Evolutionary conservation across 1,140 invertebrate genomes (phyloP).

Genomic region (Psilanteris sp.): DNA sequence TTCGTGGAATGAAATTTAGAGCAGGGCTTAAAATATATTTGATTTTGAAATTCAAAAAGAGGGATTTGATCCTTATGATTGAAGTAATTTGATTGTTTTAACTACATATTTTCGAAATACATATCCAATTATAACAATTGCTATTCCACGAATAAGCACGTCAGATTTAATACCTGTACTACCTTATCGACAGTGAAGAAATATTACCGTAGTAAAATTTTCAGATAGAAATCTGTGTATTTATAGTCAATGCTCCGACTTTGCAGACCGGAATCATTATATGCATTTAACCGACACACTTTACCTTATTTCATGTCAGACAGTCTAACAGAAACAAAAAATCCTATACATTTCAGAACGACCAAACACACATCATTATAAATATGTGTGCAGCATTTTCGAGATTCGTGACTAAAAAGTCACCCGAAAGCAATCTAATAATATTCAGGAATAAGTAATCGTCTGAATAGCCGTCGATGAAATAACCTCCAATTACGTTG

Average conservation of each 20-base stretch:
- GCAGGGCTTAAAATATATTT: too few species aligned
- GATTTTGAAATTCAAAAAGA: too few species aligned
- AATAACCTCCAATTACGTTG: neutral
- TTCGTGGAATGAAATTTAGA: too few species aligned
- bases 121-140: too few species aligned
- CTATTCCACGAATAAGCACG: too few species aligned
- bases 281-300: slow-evolving; percentile 3
- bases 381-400: neutral
- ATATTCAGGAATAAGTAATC: too few species aligned
- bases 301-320: neutral
- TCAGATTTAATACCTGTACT: too few species aligned
- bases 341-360: neutral
- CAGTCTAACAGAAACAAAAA: slow-evolving; percentile 2
- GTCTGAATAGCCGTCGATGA: too few species aligned
- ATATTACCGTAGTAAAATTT: neutral
- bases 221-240: neutral
- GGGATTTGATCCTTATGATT: too few species aligned
- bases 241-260: neutral
- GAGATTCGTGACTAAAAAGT: neutral
- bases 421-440: neutral
- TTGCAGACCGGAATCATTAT: slow-evolving; percentile 18
- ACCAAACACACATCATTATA: too few species aligned
- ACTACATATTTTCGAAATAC: too few species aligned
- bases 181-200: slow-evolving; percentile 9
- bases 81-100: too few species aligned